phyloP scores from a whole-genome alignment of 2,888 invertebrate genomes.

The Trissoscelio sp. region DNA sequence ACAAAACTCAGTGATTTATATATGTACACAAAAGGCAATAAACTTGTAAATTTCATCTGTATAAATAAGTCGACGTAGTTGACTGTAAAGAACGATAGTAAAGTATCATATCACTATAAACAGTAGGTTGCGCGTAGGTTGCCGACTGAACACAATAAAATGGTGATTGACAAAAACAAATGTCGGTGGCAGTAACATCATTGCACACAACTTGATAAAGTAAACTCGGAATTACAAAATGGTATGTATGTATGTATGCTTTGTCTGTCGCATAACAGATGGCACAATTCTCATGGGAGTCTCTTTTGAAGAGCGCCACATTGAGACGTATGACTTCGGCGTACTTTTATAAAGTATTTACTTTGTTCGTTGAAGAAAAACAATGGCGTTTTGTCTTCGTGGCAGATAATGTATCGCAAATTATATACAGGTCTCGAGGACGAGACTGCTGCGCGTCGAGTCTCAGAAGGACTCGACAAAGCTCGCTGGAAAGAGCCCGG shows the following conservation, averaged over 20 bases:
- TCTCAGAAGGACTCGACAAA: conserved; percentile 91
- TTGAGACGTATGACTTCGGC: conserved; percentile 4
- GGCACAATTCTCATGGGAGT: conserved; percentile 21
- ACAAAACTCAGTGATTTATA: conserved; percentile 12
- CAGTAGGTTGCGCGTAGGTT: background rate
- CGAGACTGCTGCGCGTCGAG: conserved; percentile 77
- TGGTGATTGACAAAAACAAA: background rate
- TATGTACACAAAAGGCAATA: conserved; percentile 26
- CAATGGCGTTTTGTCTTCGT: background rate
- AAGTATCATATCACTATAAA: conserved; percentile 9
- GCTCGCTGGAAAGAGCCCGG: conserved; percentile 97
- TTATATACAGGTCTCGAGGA: conserved; percentile 83
- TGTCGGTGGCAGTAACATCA: conserved; percentile 70
- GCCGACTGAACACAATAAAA: conserved; percentile 1
- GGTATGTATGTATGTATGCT: conserved; percentile 32
- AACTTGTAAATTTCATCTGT: conserved; percentile 1
- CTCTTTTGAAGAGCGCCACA: conserved; percentile 10
- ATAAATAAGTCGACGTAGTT: conserved; percentile 9
- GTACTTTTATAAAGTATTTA: conserved; percentile 12
- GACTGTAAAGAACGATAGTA: background rate
- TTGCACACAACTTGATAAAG: conserved; percentile 71
- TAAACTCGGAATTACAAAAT: conserved; percentile 31
- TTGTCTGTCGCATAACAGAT: conserved; percentile 12
- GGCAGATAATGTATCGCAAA: background rate
- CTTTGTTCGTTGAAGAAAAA: conserved; percentile 3